Evolutionary conservation across 2,113 vertebrate species (phyloP).

Genomic region (Ophthalmolycus amberensis): DNA sequence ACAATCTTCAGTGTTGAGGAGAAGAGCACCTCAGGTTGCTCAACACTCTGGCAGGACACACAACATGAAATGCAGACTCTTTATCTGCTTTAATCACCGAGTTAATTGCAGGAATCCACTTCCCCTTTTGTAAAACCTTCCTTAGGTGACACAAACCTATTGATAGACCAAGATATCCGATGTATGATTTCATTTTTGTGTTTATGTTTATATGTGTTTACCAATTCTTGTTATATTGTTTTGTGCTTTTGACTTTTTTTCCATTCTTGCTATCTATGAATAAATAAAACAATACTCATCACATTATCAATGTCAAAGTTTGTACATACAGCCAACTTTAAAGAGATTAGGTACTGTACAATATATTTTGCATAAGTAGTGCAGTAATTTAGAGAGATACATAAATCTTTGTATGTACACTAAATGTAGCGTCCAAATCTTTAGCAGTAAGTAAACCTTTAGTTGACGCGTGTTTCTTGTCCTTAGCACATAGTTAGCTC

Average conservation of each 20-base stretch:
- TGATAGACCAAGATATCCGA: slow-evolving; percentile 2
- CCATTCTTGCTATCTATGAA: slow-evolving; percentile 63
- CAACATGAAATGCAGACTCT: slow-evolving; percentile 1
- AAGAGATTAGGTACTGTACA: not conserved
- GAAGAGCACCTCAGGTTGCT: slow-evolving; percentile 59
- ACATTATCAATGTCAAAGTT: slow-evolving; percentile 8
- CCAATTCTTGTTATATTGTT: slow-evolving; percentile 38
- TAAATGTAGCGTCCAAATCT: not conserved
- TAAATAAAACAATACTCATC: slow-evolving; percentile 64
- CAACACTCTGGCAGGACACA: slow-evolving; percentile 26
- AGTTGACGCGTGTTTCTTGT: no score
- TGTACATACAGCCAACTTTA: not conserved
- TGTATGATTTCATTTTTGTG: slow-evolving; percentile 23
- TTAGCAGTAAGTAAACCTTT: no score
- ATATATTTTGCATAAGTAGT: not conserved
- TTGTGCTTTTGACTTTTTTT: slow-evolving; percentile 58
- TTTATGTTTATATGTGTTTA: slow-evolving; percentile 43
- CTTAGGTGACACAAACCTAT: slow-evolving; percentile 35
- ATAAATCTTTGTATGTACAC: not conserved
- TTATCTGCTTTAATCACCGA: slow-evolving; percentile 21
- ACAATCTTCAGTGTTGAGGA: slow-evolving; percentile 71
- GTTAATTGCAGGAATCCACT: slow-evolving; percentile 34
- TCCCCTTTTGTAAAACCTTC: slow-evolving; percentile 24
- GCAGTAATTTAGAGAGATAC: not conserved
- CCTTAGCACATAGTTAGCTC: no score